These are phyloP conservation scores for Drosophila siamana DNA, from an alignment of 2,888 invertebrate genomes.

Conservation along the genomic window DNA sequence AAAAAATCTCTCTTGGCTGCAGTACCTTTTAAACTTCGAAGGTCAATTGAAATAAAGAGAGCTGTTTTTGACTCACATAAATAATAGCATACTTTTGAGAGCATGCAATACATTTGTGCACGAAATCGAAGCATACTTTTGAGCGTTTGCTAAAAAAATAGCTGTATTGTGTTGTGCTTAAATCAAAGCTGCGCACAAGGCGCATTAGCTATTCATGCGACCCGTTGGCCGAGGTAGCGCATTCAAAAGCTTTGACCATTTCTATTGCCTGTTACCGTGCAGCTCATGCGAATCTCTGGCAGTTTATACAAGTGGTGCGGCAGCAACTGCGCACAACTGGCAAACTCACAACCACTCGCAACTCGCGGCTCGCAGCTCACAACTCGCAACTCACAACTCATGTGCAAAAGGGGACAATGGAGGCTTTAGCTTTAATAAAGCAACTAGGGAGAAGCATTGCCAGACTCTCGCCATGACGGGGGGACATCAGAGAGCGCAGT, in stretches of 20 bases:
- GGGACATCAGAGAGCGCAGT: slow-evolving; percentile 25
- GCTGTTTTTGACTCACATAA: not conserved
- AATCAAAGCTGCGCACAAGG: not conserved
- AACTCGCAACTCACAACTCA: no score
- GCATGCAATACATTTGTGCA: not conserved
- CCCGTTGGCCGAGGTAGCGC: slow-evolving; percentile 25
- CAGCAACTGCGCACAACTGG: slow-evolving; percentile 20
- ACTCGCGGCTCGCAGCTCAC: slow-evolving; percentile 26
- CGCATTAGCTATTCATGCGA: not conserved
- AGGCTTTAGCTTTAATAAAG: slow-evolving; percentile 79
- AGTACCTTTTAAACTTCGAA: no score
- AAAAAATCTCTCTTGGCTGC: not conserved
- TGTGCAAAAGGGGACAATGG: slow-evolving; percentile 75
- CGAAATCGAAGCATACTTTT: slow-evolving; percentile 9
- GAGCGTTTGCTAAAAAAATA: not conserved
- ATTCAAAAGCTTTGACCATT: slow-evolving; percentile 51
- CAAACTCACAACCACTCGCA: slow-evolving; percentile 10
- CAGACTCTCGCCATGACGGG: no score
- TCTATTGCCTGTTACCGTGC: slow-evolving; percentile 55
- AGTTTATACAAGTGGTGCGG: slow-evolving; percentile 56
- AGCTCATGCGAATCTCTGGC: slow-evolving; percentile 57
- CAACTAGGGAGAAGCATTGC: slow-evolving; percentile 56
- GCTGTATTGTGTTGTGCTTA: not conserved
- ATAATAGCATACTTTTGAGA: not conserved
- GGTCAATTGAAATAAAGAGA: no score